Evolutionary conservation across 1,140 invertebrate genomes (phyloP), one percentile per base, ranked within the genome.

Genomic region (Brachionus paranguensis): DNA sequence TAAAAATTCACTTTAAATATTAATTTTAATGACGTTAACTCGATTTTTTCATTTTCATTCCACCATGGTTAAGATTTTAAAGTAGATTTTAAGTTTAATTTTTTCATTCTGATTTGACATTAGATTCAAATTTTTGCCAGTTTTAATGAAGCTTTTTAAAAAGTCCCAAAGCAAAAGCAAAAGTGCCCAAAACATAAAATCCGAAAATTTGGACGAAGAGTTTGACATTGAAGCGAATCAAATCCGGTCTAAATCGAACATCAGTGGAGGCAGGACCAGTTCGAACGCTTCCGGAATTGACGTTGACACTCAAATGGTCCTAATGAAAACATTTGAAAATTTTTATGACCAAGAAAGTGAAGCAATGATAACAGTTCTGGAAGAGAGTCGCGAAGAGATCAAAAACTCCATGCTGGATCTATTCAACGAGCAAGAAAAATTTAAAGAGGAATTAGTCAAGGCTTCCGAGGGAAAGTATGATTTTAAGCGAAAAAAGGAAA

Each of bases 261-360:
- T 8, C 27, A 50, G 24, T 27, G 43, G 17, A 29, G 10, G n/a
- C 17, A 29, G 43, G 20, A 27, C 50, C 3, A 64, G 27, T 1
- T 20, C 50, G 5, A 17, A 53, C 24, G 41, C 33, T 3, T n/a
- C 33, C 0, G 11, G 11, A 10, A 3, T 81, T 20, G 78, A 81
- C 27, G 6, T 20, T 14, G 53, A 60, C 4, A 81, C 78, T 5
- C 78, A 81, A 68, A 10, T 20, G 14, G 24, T 37, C 14, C 24
- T 81, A 11, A 45, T 81, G 33, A 60, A 47, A 60, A 81, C 78
- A 81, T 81, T 81, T 45, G 78, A 81, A 17, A 60, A 20, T 12
- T 81, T 81, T 43, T 81, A 81, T 27, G 78, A 81, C 5, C 78
- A 81, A 65, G 78, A 81, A 47, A 81, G 78, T 14, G 78, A 81